Evolutionary conservation across 2,888 invertebrate species (phyloP).

Genomic region (Hyles lineata): DNA sequence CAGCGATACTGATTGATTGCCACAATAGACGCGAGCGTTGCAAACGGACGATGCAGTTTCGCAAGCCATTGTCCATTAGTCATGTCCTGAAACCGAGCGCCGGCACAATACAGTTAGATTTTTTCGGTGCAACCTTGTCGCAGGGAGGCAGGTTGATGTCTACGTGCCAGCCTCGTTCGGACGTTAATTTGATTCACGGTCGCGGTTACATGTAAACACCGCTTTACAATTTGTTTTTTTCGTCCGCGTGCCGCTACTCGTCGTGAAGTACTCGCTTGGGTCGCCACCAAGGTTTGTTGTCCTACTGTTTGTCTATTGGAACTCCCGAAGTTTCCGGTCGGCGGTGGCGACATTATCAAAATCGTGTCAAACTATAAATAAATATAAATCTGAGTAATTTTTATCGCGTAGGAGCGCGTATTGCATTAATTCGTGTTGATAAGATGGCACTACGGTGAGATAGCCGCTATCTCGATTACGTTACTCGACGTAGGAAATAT

Average conservation of each 20-base stretch:
- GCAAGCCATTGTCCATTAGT: constrained; percentile 75
- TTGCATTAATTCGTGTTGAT: constrained; percentile 75
- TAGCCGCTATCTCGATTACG: constrained; percentile 77
- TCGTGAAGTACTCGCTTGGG: not conserved
- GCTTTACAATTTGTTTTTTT: constrained; percentile 59
- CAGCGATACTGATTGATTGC: constrained; percentile 20
- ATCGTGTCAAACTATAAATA: constrained; percentile 62
- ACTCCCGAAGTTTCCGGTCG: constrained; percentile 38
- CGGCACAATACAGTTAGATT: constrained; percentile 65
- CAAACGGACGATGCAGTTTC: constrained; percentile 58
- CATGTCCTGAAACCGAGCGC: constrained; percentile 70
- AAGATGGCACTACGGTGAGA: constrained; percentile 71
- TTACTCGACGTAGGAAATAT: constrained; percentile 74
- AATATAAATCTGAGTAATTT: constrained; percentile 57
- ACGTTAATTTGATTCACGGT: constrained; percentile 74
- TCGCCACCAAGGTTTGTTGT: constrained; percentile 20
- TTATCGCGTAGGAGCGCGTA: constrained; percentile 59
- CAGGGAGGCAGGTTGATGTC: constrained; percentile 59
- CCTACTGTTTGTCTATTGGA: constrained; percentile 22
- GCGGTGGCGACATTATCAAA: constrained; percentile 41
- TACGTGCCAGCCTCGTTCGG: constrained; percentile 76
- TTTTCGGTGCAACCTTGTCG: constrained; percentile 70
- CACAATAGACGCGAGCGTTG: constrained; percentile 41
- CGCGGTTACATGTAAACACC: constrained; percentile 62
- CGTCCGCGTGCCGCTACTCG: constrained; percentile 32